These are phyloP conservation scores for Thunnus albacares DNA, from an alignment of 2,797 vertebrate genomes.

Conservation along the genomic window DNA sequence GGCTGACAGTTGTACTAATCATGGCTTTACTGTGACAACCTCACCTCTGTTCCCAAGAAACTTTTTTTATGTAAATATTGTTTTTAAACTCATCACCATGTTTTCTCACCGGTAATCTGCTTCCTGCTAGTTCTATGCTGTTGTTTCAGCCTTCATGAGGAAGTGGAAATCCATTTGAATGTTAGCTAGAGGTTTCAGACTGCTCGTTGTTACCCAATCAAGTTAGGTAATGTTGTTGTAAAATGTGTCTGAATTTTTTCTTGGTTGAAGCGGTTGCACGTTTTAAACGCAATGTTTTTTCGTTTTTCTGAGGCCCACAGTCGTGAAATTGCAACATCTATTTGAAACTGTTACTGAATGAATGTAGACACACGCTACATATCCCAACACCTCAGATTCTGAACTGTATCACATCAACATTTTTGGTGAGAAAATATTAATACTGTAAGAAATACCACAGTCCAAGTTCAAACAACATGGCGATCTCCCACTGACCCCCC, in stretches of 20 bases:
- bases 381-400: background rate
- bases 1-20: background rate
- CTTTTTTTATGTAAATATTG: background rate
- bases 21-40: background rate
- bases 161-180: constrained; percentile 6
- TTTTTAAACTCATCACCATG: background rate
- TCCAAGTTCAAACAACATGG: too few relatives aligned
- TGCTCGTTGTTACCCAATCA: background rate
- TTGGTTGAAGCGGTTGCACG: background rate
- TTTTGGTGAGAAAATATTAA: too few relatives aligned
- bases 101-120: background rate
- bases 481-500: too few relatives aligned
- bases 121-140: background rate
- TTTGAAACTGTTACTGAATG: background rate
- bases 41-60: background rate
- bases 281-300: background rate
- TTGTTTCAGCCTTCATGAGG: constrained; percentile 5
- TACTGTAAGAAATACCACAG: too few relatives aligned
- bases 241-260: background rate
- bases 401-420: too few relatives aligned
- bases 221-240: background rate
- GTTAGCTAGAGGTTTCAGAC: background rate
- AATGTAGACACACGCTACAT: background rate
- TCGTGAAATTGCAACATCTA: background rate
- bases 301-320: background rate